Base-by-base conservation (phyloP, 1,140 invertebrate species). In the Oncopodura yosiiana region DNA sequence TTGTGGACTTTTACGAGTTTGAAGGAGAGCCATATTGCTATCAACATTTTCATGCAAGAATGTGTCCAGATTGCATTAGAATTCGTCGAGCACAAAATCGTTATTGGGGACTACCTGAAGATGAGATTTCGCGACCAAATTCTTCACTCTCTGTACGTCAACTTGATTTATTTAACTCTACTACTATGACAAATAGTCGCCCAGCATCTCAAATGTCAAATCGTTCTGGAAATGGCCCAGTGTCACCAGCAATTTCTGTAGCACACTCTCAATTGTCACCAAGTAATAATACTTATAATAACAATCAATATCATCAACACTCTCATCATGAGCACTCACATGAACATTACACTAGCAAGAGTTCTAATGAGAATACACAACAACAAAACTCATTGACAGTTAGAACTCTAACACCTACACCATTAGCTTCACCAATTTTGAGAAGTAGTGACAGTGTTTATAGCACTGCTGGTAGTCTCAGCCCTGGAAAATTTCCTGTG, bases 1-100 rank as follows among this genome's bases (percentile, higher is more conserved):
- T 71, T 14, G 67, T 68, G n/a, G 73, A 69, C 60, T 77, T 77
- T 66, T 76, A 74, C 61, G 73, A 66, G 49, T 65, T 70, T 30
- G 68, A 71, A 42, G 65, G 63, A 18, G 62, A 67, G 32, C 70
- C 69, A 24, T 64, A 69, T 51, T 71, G 70, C 56, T 63, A 64
- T 37, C 61, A 66, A 48, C 62, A 63, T 23, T 60, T 55, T 19
- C 62, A 64, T 32, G 62, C 60, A 16, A 26, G 58, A 3, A 58
- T 61, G 49, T 64, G 62, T 43, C 62, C 62, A 0, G 62, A 64
- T 48, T 64, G 62, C 23, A 57, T 64, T 16, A 61, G 58, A 27
- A 60, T 64, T 29, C 51, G 62, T 18, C 29, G 62, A 9, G 62
- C 58, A 16, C 49, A 59, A 36, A 46, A 56, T 21, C 41, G 37